Evolutionary conservation across 2,797 vertebrate species (phyloP).

Genomic region (Enteromius afrohamiltoni): DNA sequence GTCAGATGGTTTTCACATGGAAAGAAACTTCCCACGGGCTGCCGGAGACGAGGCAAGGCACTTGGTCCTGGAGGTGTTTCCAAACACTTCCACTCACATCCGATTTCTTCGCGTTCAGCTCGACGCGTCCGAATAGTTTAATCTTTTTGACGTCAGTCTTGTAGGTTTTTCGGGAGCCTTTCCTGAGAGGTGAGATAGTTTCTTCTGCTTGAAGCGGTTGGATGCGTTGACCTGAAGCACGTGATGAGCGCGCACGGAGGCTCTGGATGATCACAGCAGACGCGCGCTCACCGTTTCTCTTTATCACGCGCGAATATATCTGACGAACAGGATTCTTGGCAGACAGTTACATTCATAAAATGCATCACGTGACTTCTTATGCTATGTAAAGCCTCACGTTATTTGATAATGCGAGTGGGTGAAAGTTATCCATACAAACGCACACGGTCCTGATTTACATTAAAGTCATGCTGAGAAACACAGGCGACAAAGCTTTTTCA

Average conservation of each 20-base stretch:
- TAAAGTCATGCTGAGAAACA: neutral
- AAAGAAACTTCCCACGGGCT: slow-evolving; percentile 55
- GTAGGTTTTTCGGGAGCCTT: slow-evolving; percentile 28
- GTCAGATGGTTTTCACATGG: slow-evolving; percentile 22
- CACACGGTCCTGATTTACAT: neutral
- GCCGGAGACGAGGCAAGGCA: slow-evolving; percentile 39
- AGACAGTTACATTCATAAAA: neutral
- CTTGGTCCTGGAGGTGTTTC: slow-evolving; percentile 29
- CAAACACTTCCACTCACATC: slow-evolving; percentile 41
- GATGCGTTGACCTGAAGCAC: slow-evolving; percentile 59
- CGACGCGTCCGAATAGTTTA: slow-evolving; percentile 27
- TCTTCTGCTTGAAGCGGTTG: slow-evolving; percentile 38
- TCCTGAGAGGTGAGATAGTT: slow-evolving; percentile 43
- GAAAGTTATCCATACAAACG: neutral
- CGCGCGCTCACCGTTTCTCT: slow-evolving; percentile 3
- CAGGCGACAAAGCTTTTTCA: neutral
- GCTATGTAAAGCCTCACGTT: neutral
- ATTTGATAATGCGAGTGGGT: neutral
- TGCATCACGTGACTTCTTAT: neutral
- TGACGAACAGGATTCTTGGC: neutral
- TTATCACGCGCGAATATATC: too few relatives aligned
- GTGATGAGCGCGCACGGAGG: slow-evolving; percentile 52
- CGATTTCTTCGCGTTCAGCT: slow-evolving; percentile 4
- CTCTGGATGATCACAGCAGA: slow-evolving; percentile 35
- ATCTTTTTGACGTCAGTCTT: slow-evolving; percentile 44